Percentiles rank a stretch among this genome's conserved stretches.
Conservation (phyloP, 2,888 invertebrate species). For the Archaeoteleia sp. region DNA sequence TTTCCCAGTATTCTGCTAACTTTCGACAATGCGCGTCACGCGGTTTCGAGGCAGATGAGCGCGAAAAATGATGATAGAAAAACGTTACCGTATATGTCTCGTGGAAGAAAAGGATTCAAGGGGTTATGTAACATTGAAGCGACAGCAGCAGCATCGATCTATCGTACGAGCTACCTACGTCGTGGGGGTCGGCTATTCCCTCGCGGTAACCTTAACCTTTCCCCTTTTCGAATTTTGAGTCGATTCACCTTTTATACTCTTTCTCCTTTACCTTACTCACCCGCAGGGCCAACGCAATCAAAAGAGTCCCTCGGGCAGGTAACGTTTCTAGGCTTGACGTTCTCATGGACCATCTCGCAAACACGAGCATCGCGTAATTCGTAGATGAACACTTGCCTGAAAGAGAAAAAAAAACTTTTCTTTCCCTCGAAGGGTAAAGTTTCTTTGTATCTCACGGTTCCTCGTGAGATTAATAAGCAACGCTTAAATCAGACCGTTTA, state of each 20-base stretch:
- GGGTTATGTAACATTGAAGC: conserved; percentile 67
- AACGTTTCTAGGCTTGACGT: conserved; percentile 61
- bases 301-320: conserved; percentile 60
- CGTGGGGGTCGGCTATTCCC: conserved; percentile 57
- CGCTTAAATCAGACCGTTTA: conserved; percentile 23
- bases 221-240: conserved; percentile 58
- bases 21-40: conserved; percentile 37
- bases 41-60: conserved; percentile 43
- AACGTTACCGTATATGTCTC: conserved; percentile 23
- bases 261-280: conserved; percentile 57
- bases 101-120: conserved; percentile 58
- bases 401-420: conserved; percentile 11
- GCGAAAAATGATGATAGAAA: conserved; percentile 44
- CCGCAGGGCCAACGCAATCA: conserved; percentile 57
- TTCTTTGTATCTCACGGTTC: conserved; percentile 37
- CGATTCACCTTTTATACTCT: conserved; percentile 58
- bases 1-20: conserved; percentile 35
- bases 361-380: conserved; percentile 43
- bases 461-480: conserved; percentile 39
- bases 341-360: conserved; percentile 63
- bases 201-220: conserved; percentile 63
- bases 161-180: conserved; percentile 48
- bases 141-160: conserved; percentile 61
- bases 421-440: conserved; percentile 14
- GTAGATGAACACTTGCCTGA: conserved; percentile 35